Percentiles rank a stretch among this genome's conserved stretches.
phyloP scores from a whole-genome alignment of 2,797 vertebrate species.

The Microctenopoma steveboyesi region DNA sequence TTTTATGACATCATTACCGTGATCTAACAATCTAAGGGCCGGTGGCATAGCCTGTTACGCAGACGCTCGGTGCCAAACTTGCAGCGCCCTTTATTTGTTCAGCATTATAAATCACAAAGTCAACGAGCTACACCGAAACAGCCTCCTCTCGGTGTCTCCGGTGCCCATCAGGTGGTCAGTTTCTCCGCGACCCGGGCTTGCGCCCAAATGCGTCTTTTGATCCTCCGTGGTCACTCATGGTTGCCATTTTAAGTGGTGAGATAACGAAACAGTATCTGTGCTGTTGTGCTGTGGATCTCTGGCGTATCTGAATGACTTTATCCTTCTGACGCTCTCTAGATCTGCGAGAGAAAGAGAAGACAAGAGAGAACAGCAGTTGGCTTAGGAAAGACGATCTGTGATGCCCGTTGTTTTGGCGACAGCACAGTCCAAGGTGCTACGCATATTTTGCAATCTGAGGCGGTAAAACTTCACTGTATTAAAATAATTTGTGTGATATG shows the following conservation, averaged over 20 bases:
- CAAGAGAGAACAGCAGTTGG: conserved; percentile 50
- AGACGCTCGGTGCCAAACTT: conserved; percentile 62
- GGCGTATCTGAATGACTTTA: conserved; percentile 68
- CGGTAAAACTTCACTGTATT: conserved; percentile 42
- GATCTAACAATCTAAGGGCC: conserved; percentile 34
- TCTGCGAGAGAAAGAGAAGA: conserved; percentile 68
- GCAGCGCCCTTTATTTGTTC: conserved; percentile 57
- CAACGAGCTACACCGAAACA: conserved; percentile 61
- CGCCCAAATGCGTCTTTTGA: conserved; percentile 63
- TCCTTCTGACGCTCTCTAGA: conserved; percentile 68
- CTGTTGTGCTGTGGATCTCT: conserved; percentile 58
- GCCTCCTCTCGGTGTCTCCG: conserved; percentile 33
- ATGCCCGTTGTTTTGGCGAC: conserved; percentile 38
- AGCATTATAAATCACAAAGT: conserved; percentile 64
- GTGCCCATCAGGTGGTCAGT: conserved; percentile 77
- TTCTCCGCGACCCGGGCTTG: conserved; percentile 41
- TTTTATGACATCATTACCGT: conserved; percentile 75
- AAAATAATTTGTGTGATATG: conserved; percentile 13
- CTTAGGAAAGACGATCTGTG: conserved; percentile 18
- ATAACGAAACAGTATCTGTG: conserved; percentile 29
- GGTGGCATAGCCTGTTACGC: conserved; percentile 64
- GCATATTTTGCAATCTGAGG: conserved; percentile 25
- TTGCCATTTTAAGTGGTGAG: conserved; percentile 76
- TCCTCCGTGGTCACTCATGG: conserved; percentile 69
- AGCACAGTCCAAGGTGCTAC: conserved; percentile 21